These are phyloP conservation scores for Sorex maritimensis DNA, from an alignment of 2,797 vertebrate genomes.

Conservation along the genomic window DNA sequence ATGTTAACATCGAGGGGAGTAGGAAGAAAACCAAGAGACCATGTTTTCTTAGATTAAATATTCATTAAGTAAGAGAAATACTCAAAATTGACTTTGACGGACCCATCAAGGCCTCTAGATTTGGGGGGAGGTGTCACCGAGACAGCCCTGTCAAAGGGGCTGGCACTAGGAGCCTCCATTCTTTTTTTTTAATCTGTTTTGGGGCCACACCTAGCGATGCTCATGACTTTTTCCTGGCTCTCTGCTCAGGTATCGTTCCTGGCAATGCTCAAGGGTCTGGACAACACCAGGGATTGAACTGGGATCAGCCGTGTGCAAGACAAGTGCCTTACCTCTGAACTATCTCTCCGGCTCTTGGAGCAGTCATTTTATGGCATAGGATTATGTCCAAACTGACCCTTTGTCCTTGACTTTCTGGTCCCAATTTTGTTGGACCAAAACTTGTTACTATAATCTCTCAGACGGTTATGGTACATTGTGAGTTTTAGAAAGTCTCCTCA, in stretches of 20 bases:
- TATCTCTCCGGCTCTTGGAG: too few species aligned
- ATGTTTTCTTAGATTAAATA: too few species aligned
- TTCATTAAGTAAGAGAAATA: neutral
- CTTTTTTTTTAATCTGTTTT: too few species aligned
- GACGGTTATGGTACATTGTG: neutral
- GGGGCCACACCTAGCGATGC: too few species aligned
- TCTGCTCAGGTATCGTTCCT: too few species aligned
- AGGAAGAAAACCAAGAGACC: neutral
- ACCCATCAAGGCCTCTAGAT: neutral
- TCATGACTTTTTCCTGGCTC: too few species aligned
- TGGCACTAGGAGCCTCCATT: neutral
- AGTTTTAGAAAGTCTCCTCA: conserved; percentile 44
- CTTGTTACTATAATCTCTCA: neutral
- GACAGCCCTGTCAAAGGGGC: neutral
- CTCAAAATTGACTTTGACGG: conserved; percentile 3
- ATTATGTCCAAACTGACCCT: neutral
- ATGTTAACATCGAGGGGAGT: neutral
- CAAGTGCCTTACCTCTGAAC: too few species aligned
- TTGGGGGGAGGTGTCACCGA: neutral
- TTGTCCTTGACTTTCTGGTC: conserved; percentile 26
- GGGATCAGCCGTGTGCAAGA: too few species aligned
- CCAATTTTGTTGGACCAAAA: neutral
- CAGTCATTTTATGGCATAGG: neutral
- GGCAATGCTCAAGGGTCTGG: too few species aligned
- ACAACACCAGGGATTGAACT: too few species aligned